Evolutionary conservation across 2,113 vertebrate genomes (phyloP).

Genomic region (Heloderma charlesbogerti): DNA sequence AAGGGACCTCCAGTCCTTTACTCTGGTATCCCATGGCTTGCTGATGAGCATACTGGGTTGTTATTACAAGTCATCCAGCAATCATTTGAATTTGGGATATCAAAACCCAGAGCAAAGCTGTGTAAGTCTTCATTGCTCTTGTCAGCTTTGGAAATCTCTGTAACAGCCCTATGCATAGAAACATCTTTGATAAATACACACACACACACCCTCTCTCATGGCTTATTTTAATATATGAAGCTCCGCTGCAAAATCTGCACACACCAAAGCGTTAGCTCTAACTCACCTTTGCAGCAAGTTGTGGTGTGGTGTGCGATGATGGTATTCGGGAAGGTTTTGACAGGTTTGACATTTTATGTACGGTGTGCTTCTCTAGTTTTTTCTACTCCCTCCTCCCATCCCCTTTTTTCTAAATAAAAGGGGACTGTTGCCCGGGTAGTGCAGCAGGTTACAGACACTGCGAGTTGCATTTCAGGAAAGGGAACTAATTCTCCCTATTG

Average conservation of each 20-base stretch:
- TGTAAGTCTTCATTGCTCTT: constrained; percentile 16
- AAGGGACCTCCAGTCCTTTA: constrained; percentile 16
- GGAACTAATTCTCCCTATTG: not conserved
- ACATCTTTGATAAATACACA: constrained; percentile 7
- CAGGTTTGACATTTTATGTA: constrained; percentile 83
- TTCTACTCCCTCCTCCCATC: constrained; percentile 34
- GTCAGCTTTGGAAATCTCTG: not conserved
- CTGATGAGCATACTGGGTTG: constrained; percentile 32
- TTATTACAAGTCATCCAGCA: constrained; percentile 32
- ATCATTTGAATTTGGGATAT: not conserved
- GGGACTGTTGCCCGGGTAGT: constrained; percentile 22
- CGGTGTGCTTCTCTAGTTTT: constrained; percentile 64
- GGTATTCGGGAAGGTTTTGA: constrained; percentile 83
- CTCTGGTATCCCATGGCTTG: constrained; percentile 28
- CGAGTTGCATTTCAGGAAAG: not conserved
- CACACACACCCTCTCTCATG: constrained; percentile 5
- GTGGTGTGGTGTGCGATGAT: constrained; percentile 77
- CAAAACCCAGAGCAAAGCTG: not conserved
- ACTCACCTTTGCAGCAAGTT: constrained; percentile 79
- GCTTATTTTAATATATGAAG: constrained; percentile 72
- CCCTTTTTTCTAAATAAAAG: constrained; percentile 37
- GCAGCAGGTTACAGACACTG: not conserved
- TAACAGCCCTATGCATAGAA: not conserved
- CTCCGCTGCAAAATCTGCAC: constrained; percentile 69
- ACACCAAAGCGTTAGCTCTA: constrained; percentile 77